Evolutionary conservation across 2,888 invertebrate species (phyloP), one percentile per base, ranked within the genome.

Genomic region (Lochmaea capreae): DNA sequence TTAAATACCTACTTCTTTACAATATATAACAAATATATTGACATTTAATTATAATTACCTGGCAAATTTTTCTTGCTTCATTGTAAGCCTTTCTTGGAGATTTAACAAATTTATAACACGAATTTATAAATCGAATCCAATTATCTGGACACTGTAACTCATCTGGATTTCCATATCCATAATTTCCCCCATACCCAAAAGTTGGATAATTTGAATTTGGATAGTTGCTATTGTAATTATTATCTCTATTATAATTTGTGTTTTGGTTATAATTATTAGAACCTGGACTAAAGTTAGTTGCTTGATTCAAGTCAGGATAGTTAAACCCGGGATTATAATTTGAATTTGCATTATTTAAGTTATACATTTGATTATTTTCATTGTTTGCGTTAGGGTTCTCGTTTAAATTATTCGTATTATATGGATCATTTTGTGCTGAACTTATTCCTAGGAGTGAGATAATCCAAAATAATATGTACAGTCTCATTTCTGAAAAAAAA

Each of bases 101-200:
- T 83, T 95, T 94, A 3, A 95, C 94, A 83, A 97, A 98, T 67
- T 95, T 92, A 85, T 96, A 97, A 86, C 98, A 98, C 0, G 93
- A 92, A 75, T 93, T 92, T 78, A 93, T 91, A 84, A 90, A 95
- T 43, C 91, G 91, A n/a, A 93, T 87, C 98, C 98, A 98, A 85
- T 95, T 91, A 68, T 93, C 92, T 0, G 97, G 97, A 87, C 98
- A 98, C 83, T 89, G 82, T 59, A 86, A 78, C 71, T 87, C 85
- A 67, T 85, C 85, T 68, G 81, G 78, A 65, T 83, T 79, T 73
- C 84, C 82, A 79, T 83, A 82, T 62, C 76, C 74, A 58, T 75
- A 77, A 65, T 63, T 72, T 46, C 76, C 77, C 65, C 75, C 77
- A 71, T 75, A 74, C 62, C 78, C 76, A 67, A 65, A 71, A 42